A percentile compares a stretch with the other conserved stretches of the same genome.
phyloP scores from a whole-genome alignment of 1,140 invertebrate genomes.

The Oryctes rhinoceros region DNA sequence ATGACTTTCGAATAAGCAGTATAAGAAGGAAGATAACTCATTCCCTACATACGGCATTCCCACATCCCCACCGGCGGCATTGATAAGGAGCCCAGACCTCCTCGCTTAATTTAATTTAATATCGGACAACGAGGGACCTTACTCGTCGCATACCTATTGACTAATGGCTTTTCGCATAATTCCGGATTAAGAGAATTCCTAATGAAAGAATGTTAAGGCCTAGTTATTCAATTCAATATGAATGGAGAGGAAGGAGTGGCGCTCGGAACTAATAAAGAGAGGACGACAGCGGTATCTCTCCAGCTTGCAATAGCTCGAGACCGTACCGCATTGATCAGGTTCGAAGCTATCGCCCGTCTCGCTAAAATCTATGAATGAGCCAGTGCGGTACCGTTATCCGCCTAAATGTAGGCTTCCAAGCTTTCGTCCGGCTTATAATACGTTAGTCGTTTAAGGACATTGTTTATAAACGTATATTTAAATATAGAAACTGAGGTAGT shows the following conservation, averaged over 20 bases:
- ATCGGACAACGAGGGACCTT: background rate
- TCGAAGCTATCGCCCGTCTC: constrained; percentile 41
- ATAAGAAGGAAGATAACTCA: too few relatives aligned
- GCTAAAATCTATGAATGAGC: constrained; percentile 45
- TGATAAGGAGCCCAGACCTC: too few relatives aligned
- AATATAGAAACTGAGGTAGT: too few relatives aligned
- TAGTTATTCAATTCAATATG: constrained; percentile 40
- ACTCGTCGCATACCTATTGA: constrained; percentile 38
- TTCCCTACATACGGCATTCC: too few relatives aligned
- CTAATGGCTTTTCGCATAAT: constrained; percentile 36
- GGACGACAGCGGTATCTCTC: constrained; percentile 21
- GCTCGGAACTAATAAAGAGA: constrained; percentile 33
- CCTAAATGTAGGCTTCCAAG: background rate
- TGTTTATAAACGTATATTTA: too few relatives aligned
- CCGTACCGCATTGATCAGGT: constrained; percentile 47
- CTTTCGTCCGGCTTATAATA: too few relatives aligned
- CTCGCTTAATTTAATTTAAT: constrained; percentile 3
- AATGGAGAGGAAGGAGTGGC: constrained; percentile 13
- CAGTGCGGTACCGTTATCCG: constrained; percentile 47
- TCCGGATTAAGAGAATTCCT: constrained; percentile 40
- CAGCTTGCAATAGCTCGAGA: background rate
- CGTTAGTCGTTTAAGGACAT: too few relatives aligned
- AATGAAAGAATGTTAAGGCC: constrained; percentile 41
- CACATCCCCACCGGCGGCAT: too few relatives aligned
- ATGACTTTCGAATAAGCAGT: too few relatives aligned